phyloP scores from a whole-genome alignment of 2,888 invertebrate species.

The Drosophila antonietae region DNA sequence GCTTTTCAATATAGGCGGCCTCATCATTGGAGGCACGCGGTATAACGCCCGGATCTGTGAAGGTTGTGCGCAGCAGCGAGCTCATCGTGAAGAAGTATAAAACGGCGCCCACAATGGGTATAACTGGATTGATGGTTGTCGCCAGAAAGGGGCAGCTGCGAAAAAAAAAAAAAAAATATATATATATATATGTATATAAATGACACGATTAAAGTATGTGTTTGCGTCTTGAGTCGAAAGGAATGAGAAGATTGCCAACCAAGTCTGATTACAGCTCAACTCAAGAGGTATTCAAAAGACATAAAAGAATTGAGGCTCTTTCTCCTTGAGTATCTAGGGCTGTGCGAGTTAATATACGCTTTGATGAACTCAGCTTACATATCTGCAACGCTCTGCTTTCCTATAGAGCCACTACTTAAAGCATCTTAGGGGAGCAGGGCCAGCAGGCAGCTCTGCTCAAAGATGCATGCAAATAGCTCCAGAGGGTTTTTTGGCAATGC shows the following conservation, averaged over 20 bases:
- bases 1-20: slow-evolving; percentile 94
- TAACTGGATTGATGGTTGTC: slow-evolving; percentile 92
- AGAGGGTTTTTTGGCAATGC: slow-evolving; percentile 65
- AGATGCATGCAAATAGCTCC: slow-evolving; percentile 60
- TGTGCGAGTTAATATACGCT: not conserved
- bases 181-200: slow-evolving; percentile 71
- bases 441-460: slow-evolving; percentile 21
- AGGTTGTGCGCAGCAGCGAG: slow-evolving; percentile 95
- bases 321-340: not conserved
- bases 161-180: not conserved
- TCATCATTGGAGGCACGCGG: slow-evolving; percentile 95
- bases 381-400: too few relatives aligned
- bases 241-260: not conserved
- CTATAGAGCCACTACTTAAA: slow-evolving; percentile 15
- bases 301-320: not conserved
- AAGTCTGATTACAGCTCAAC: not conserved
- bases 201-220: slow-evolving; percentile 14
- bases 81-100: slow-evolving; percentile 97
- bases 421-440: slow-evolving; percentile 3
- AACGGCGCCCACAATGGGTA: slow-evolving; percentile 96
- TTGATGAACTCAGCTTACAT: not conserved
- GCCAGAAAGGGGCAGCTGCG: slow-evolving; percentile 96
- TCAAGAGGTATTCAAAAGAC: not conserved
- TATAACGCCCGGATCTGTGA: slow-evolving; percentile 97
- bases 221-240: not conserved